Evolutionary conservation across 1,140 invertebrate species (phyloP).

Genomic region (Drosophila suzukii): DNA sequence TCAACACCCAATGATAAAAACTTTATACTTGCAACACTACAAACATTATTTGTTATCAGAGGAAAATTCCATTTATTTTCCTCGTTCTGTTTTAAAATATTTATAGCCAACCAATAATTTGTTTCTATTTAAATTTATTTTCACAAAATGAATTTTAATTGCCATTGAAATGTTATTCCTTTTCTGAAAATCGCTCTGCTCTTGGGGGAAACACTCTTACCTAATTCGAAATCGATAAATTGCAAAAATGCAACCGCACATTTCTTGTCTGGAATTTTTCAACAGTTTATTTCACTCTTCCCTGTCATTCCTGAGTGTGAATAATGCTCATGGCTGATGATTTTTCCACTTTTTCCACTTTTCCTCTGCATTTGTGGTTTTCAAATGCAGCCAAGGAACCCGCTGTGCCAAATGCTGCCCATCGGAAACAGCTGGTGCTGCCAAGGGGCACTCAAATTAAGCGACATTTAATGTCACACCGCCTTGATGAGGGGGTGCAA

Average conservation of each 20-base stretch:
- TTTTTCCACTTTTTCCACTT: constrained; percentile 21
- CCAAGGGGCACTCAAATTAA: constrained; percentile 62
- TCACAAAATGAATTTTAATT: neutral
- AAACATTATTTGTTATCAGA: neutral
- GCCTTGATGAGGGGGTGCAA: constrained; percentile 4
- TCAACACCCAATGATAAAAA: too few relatives aligned
- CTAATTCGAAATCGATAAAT: constrained; percentile 45
- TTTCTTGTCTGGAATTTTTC: constrained; percentile 20
- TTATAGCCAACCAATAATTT: neutral
- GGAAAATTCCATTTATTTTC: neutral
- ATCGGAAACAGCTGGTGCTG: constrained; percentile 39
- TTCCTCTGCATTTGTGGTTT: constrained; percentile 25
- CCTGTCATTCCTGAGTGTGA: constrained; percentile 32
- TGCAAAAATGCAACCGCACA: constrained; percentile 26
- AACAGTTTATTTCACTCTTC: constrained; percentile 7
- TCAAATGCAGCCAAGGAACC: constrained; percentile 13
- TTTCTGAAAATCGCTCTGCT: neutral
- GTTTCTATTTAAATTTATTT: neutral
- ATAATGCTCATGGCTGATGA: constrained; percentile 36
- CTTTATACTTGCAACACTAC: too few relatives aligned
- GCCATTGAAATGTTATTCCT: neutral
- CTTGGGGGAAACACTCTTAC: neutral
- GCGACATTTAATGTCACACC: constrained; percentile 62
- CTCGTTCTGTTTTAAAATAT: neutral
- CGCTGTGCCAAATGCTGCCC: constrained; percentile 29